A percentile compares a stretch with the other conserved stretches of the same genome.
Conservation (phyloP, 1,140 invertebrate species). For the Laupala kohalensis region DNA sequence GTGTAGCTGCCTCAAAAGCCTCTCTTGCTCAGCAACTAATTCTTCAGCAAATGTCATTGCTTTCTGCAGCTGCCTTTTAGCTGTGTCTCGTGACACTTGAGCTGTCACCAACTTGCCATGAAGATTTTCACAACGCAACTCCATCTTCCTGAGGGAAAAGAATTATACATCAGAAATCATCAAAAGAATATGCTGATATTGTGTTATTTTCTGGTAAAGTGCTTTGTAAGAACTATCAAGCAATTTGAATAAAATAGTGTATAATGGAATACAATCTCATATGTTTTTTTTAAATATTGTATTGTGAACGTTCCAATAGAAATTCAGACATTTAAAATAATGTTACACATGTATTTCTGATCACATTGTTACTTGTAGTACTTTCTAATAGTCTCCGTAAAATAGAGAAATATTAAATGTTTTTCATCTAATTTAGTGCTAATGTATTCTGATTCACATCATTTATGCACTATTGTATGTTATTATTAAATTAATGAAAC, state of each 20-base stretch:
- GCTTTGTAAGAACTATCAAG: background rate
- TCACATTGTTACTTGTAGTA: background rate
- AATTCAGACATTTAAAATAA: background rate
- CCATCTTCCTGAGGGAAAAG: conserved; percentile 28
- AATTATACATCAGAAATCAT: background rate
- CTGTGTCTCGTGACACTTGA: conserved; percentile 36
- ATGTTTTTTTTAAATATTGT: background rate
- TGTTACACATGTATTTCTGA: background rate
- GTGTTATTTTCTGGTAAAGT: background rate
- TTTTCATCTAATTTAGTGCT: background rate
- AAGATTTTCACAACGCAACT: conserved; percentile 31
- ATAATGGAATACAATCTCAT: background rate
- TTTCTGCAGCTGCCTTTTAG: conserved; percentile 38
- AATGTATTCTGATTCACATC: background rate
- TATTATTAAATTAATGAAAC: background rate
- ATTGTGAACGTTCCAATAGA: background rate
- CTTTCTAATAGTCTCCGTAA: background rate
- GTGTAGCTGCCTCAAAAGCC: conserved; percentile 29
- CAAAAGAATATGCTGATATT: background rate
- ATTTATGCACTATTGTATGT: background rate
- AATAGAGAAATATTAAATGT: background rate
- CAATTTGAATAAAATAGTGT: background rate
- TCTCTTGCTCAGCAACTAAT: conserved; percentile 39
- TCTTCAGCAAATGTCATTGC: conserved; percentile 38
- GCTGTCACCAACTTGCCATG: conserved; percentile 31